phyloP scores from a whole-genome alignment of 2,113 vertebrate genomes.

The Sinocyclocheilus maitianheensis region DNA sequence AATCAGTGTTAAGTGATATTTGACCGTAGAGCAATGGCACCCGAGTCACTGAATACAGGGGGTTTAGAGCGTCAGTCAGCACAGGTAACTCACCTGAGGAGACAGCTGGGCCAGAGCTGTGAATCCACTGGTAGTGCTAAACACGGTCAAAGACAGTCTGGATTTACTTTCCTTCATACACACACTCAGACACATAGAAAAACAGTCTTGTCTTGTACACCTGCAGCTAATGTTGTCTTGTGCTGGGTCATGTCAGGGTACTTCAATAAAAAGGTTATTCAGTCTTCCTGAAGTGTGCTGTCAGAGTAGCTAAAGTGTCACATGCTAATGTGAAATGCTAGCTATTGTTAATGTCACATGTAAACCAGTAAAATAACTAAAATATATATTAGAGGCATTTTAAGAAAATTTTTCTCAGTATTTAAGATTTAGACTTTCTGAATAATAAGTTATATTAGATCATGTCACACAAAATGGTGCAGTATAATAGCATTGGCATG shows the following conservation, averaged over 20 bases:
- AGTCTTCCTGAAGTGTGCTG: background rate
- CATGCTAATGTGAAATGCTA: background rate
- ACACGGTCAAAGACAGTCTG: background rate
- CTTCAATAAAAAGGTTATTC: slow-evolving; percentile 4
- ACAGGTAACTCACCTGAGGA: slow-evolving; percentile 68
- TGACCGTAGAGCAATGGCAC: slow-evolving; percentile 68
- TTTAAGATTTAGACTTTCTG: background rate
- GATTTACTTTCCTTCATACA: slow-evolving; percentile 25
- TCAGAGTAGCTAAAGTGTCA: background rate
- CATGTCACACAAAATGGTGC: background rate
- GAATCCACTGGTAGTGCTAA: background rate
- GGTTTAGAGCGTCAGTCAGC: slow-evolving; percentile 52
- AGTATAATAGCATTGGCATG: too few relatives aligned
- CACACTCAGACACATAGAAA: background rate
- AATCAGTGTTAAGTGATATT: slow-evolving; percentile 83
- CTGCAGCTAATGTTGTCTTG: slow-evolving; percentile 11
- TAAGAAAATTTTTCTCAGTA: background rate
- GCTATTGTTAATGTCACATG: too few relatives aligned
- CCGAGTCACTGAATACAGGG: slow-evolving; percentile 73
- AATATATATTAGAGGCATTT: background rate
- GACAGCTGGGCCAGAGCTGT: slow-evolving; percentile 46
- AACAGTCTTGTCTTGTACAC: slow-evolving; percentile 10
- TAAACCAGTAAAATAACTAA: background rate
- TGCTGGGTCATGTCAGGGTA: background rate
- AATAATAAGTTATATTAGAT: background rate